Evolutionary conservation across 2,888 invertebrate genomes (phyloP).

Genomic region (Amphiduros pacificus): DNA sequence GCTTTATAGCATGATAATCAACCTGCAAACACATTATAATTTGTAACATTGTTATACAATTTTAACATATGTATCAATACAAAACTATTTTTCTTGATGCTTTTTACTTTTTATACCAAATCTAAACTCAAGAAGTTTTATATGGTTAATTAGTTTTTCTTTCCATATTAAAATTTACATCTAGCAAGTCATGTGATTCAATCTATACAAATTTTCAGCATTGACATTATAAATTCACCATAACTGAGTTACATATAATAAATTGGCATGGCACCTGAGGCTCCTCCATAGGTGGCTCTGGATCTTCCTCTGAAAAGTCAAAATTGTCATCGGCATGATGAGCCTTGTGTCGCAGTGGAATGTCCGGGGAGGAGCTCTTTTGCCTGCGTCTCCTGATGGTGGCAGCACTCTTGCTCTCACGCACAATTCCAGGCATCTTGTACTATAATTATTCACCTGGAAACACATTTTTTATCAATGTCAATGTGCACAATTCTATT

Average conservation of each 20-base stretch:
- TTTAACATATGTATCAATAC: neutral
- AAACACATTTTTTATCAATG: too few relatives aligned
- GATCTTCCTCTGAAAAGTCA: slow-evolving; percentile 22
- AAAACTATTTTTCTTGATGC: too few relatives aligned
- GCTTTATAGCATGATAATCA: slow-evolving; percentile 34
- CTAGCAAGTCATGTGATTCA: too few relatives aligned
- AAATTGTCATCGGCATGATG: slow-evolving; percentile 28
- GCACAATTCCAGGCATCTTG: too few relatives aligned
- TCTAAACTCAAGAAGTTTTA: neutral
- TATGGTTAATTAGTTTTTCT: neutral
- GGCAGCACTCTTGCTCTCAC: slow-evolving; percentile 45
- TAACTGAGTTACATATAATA: too few relatives aligned
- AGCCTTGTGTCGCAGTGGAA: slow-evolving; percentile 3
- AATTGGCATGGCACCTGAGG: neutral
- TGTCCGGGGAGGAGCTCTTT: slow-evolving; percentile 1
- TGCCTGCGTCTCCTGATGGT: slow-evolving; percentile 47
- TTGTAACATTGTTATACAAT: neutral
- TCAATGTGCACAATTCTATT: too few relatives aligned
- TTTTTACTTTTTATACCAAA: neutral
- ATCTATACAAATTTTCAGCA: neutral
- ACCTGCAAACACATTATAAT: neutral
- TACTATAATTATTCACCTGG: too few relatives aligned
- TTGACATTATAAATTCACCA: neutral
- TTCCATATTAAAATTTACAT: neutral
- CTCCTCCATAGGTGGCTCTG: slow-evolving; percentile 2